Evolutionary conservation across 1,140 invertebrate genomes (phyloP).

Genomic region (Drosophila littoralis): DNA sequence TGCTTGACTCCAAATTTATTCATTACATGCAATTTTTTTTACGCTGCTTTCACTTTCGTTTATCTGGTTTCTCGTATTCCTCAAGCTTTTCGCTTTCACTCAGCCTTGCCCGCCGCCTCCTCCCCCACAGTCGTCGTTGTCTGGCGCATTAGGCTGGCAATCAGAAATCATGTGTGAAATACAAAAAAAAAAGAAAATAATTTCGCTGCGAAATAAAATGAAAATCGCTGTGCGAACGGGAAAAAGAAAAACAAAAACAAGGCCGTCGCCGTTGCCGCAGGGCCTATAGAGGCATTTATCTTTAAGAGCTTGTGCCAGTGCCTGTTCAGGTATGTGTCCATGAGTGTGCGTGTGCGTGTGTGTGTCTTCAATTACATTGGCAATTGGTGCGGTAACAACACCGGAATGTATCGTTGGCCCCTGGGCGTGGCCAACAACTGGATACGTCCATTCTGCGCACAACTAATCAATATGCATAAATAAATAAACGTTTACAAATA

Average conservation of each 20-base stretch:
- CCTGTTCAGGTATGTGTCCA: conserved; percentile 19
- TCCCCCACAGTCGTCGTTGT: conserved; percentile 1
- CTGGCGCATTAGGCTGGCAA: conserved; percentile 77
- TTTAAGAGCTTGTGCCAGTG: conserved; percentile 41
- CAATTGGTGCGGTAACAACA: conserved; percentile 74
- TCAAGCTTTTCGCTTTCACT: conserved; percentile 54
- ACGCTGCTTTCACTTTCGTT: conserved; percentile 75
- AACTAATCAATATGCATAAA: conserved; percentile 77
- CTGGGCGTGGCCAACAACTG: conserved; percentile 29
- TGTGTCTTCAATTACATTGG: conserved; percentile 76
- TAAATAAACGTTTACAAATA: conserved; percentile 73
- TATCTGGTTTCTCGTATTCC: conserved; percentile 59
- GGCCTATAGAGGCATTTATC: conserved; percentile 46
- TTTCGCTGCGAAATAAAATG: conserved; percentile 66
- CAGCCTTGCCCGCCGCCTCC: neutral
- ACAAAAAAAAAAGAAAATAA: conserved; percentile 67
- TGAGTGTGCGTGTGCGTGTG: conserved; percentile 35
- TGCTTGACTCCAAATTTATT: conserved; percentile 71
- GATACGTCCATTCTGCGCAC: conserved; percentile 29
- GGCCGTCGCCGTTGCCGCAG: conserved; percentile 27
- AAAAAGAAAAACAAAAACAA: conserved; percentile 57
- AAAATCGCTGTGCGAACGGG: conserved; percentile 70
- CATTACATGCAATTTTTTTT: conserved; percentile 83
- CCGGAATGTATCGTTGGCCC: conserved; percentile 45
- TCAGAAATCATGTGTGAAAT: conserved; percentile 83